Evolutionary conservation across 2,113 vertebrate species (phyloP), one percentile per base, ranked within the genome.

Genomic region (Sciurus niger): DNA sequence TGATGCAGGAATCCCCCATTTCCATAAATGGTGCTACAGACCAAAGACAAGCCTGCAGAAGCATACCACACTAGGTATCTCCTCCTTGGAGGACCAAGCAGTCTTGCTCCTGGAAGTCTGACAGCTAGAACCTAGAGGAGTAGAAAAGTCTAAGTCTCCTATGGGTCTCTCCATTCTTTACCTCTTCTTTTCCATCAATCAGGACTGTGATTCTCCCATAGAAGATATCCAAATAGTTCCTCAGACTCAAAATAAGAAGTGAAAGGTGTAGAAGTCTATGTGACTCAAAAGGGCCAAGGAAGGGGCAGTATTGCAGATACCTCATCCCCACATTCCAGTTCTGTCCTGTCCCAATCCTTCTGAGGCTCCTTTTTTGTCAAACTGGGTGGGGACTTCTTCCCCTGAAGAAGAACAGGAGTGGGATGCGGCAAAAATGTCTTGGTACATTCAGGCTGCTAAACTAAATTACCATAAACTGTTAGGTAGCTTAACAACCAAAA

Each of bases 221-320:
- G 43, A 70, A 85, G 37, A 90, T 17, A 79, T 1, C 12, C 2
- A 1, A 82, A 76, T 12, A 78, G 60, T 51, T 80, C 51, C 70
- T 88, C 46, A 25, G 37, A 84, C 40, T 94, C 67, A 48, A 92
- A 89, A 55, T 43, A 89, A 84, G 74, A 76, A 92, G 72, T 40
- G 43, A 72, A 96, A 94, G 55, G 5, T n/a, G 18, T 1, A 53
- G 46, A 73, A 28, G 48, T 22, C 63, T 32, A 18, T 58, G 28
- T 74, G 86, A 89, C 34, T 88, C 74, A 78, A 67, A 90, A 92
- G 12, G 13, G 40, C 28, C 82, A 90, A 89, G 8, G 20, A 46
- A 84, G 34, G 7, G 63, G 20, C 11, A n/a, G 51, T 17, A 73
- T 30, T 14, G 16, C 12, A 46, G 17, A 78, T 2, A 13, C 4